phyloP scores from a whole-genome alignment of 2,113 vertebrate species.

The Leptocoma aspasia region DNA sequence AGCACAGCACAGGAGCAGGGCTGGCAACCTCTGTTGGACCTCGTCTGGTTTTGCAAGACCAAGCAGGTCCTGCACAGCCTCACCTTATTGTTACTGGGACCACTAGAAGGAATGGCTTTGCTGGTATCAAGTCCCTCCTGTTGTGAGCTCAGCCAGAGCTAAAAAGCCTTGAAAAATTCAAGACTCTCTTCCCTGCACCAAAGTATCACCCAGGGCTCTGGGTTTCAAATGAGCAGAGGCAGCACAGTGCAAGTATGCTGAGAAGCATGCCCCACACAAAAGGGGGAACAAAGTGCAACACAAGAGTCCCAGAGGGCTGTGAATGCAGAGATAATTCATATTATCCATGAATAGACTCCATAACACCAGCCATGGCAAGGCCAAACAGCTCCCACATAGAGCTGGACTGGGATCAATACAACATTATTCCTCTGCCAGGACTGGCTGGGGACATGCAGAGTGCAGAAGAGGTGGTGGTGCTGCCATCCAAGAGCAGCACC shows the following conservation, averaged over 20 bases:
- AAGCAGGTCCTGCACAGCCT: not conserved
- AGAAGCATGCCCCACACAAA: not conserved
- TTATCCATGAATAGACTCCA: too few species aligned
- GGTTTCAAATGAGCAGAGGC: not conserved
- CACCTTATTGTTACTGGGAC: not conserved
- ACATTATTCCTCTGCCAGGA: accelerated
- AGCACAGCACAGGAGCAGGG: not conserved
- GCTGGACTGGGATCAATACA: not conserved
- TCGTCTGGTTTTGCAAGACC: not conserved
- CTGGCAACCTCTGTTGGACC: not conserved
- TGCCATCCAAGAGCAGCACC: not conserved
- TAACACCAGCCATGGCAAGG: not conserved
- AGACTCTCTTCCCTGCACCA: not conserved
- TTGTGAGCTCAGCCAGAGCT: not conserved
- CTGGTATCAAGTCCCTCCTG: not conserved
- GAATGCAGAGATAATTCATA: not conserved
- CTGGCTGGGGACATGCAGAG: too few species aligned
- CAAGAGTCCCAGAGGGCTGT: not conserved
- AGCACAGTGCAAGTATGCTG: not conserved
- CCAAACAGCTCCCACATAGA: accelerated
- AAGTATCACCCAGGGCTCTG: not conserved
- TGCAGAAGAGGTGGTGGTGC: not conserved
- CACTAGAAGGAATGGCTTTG: not conserved
- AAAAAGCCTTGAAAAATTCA: not conserved
- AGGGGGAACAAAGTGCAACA: not conserved